phyloP scores from a whole-genome alignment of 2,888 invertebrate genomes.

The Nebria salina region DNA sequence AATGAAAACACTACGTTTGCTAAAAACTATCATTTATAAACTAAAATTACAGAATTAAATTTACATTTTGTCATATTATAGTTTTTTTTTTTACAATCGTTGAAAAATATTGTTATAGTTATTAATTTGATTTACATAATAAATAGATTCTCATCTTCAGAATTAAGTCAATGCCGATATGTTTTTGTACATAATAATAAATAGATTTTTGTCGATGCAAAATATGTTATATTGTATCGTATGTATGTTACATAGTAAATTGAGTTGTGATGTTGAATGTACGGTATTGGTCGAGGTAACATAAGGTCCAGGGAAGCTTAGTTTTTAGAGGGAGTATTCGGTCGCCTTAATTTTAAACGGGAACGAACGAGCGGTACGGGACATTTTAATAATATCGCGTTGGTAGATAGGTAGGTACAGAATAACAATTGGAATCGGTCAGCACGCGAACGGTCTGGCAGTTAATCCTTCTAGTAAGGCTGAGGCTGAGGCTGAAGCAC shows the following conservation, averaged over 20 bases:
- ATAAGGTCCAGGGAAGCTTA: slow-evolving; percentile 46
- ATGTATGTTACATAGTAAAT: not conserved
- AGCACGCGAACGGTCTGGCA: slow-evolving; percentile 44
- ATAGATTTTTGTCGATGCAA: too few species aligned
- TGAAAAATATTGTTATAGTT: too few species aligned
- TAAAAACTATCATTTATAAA: too few species aligned
- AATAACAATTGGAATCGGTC: slow-evolving; percentile 61
- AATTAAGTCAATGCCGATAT: too few species aligned
- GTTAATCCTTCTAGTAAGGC: slow-evolving; percentile 27
- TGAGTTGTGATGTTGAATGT: not conserved
- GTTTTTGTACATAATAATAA: too few species aligned
- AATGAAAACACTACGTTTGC: too few species aligned
- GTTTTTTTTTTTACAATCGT: too few species aligned
- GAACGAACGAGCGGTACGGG: slow-evolving; percentile 48
- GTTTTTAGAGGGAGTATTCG: slow-evolving; percentile 50
- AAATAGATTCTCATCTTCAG: too few species aligned
- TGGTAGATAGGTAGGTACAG: slow-evolving; percentile 47
- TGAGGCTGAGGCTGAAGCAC: not conserved
- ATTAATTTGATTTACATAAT: too few species aligned
- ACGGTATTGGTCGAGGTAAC: not conserved
- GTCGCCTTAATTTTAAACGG: slow-evolving; percentile 52
- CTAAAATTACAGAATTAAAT: too few species aligned
- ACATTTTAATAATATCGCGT: slow-evolving; percentile 57
- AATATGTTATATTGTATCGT: too few species aligned
- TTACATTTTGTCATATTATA: too few species aligned